phyloP scores from a whole-genome alignment of 2,888 invertebrate genomes.

The Chymomyza amoena region DNA sequence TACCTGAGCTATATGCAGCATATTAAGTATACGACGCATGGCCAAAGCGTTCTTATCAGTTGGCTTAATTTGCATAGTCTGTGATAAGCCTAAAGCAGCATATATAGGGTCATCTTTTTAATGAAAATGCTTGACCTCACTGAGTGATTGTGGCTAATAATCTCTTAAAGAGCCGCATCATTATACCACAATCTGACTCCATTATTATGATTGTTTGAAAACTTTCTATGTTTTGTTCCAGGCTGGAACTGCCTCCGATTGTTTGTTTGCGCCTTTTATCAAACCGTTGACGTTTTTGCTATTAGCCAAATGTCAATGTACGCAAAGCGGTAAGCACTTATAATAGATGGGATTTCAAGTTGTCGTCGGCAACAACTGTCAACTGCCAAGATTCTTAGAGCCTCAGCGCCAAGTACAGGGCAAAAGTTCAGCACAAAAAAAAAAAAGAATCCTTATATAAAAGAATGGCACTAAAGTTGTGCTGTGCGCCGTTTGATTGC shows the following conservation, averaged over 20 bases:
- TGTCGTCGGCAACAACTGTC: conserved; percentile 47
- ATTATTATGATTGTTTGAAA: neutral
- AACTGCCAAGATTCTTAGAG: conserved; percentile 17
- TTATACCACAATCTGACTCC: too few species aligned
- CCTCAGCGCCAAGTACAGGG: conserved; percentile 40
- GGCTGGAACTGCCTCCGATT: conserved; percentile 31
- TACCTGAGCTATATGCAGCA: too few species aligned
- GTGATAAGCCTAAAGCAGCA: too few species aligned
- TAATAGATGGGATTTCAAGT: conserved; percentile 70
- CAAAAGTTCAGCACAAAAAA: neutral
- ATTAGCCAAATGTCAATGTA: conserved; percentile 71
- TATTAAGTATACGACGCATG: too few species aligned
- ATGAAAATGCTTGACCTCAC: too few species aligned
- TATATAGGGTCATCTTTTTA: too few species aligned
- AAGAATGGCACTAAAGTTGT: conserved; percentile 62
- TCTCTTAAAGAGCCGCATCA: too few species aligned
- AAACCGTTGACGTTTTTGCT: conserved; percentile 64
- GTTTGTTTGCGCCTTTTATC: conserved; percentile 29
- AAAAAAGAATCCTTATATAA: conserved; percentile 28
- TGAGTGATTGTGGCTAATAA: too few species aligned
- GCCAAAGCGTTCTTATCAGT: too few species aligned
- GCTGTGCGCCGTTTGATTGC: conserved; percentile 51
- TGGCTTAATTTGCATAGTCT: too few species aligned
- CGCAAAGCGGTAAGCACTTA: conserved; percentile 68
- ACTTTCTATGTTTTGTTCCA: too few species aligned